Evolutionary conservation across 2,888 invertebrate species (phyloP).

Genomic region (Apodemia duryi): DNA sequence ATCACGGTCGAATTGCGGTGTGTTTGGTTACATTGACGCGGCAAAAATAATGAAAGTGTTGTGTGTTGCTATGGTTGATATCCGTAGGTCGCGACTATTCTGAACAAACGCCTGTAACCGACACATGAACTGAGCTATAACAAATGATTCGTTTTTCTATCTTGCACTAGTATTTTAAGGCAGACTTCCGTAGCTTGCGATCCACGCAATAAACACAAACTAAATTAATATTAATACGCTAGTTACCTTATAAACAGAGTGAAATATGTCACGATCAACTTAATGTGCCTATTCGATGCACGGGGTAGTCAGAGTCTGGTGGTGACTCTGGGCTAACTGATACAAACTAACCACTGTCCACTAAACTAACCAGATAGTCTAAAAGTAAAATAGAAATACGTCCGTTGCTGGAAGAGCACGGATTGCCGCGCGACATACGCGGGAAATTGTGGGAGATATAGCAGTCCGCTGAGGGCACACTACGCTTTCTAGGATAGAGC

Average conservation of each 20-base stretch:
- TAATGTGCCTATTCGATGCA: too few species aligned
- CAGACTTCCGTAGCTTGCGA: too few species aligned
- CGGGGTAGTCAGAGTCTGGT: too few species aligned
- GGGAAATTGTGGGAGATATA: neutral
- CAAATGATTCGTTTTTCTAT: too few species aligned
- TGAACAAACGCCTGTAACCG: neutral
- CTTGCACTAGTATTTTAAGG: too few species aligned
- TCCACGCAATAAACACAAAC: too few species aligned
- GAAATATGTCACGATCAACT: too few species aligned
- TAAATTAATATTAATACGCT: too few species aligned
- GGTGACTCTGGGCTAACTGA: too few species aligned
- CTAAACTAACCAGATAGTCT: neutral
- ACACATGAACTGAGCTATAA: neutral
- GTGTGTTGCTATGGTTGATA: conserved; percentile 24
- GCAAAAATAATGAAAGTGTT: conserved; percentile 35
- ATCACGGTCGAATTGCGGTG: conserved; percentile 44
- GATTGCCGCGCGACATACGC: neutral
- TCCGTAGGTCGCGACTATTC: conserved; percentile 8
- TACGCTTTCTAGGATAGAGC: neutral
- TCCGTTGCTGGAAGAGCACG: neutral
- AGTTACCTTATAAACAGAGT: too few species aligned
- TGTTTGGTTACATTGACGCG: conserved; percentile 33
- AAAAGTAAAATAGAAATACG: neutral
- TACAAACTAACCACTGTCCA: too few species aligned
- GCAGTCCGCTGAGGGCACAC: neutral